Percentiles rank a stretch among this genome's conserved stretches.
These are phyloP conservation scores for Calypte anna DNA, from an alignment of 2,113 vertebrate species.

Conservation along the genomic window DNA sequence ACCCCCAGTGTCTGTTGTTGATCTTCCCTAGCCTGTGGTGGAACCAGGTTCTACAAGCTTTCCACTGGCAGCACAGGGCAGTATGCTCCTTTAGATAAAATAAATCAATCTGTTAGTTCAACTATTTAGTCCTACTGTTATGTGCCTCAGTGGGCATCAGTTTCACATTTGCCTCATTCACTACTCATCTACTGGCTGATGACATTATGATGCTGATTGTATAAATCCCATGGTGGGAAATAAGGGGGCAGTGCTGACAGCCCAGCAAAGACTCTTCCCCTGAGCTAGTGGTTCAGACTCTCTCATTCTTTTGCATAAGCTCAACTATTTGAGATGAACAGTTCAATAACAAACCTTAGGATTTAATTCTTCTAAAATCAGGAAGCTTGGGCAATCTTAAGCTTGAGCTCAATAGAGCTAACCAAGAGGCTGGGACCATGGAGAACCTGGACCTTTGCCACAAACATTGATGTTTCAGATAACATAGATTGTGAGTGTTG, in stretches of 20 bases:
- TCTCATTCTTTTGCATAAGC: background rate
- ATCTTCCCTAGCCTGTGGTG: background rate
- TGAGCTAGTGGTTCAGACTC: background rate
- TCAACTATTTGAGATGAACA: background rate
- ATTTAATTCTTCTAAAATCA: background rate
- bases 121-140: background rate
- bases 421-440: background rate
- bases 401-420: background rate
- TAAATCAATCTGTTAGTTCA: background rate
- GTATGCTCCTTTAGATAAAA: background rate
- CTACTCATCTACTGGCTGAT: background rate
- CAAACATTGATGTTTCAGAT: background rate
- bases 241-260: fast-evolving
- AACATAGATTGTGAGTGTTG: background rate
- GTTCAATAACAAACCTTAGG: background rate
- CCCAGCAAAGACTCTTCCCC: background rate
- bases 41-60: background rate
- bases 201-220: background rate
- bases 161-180: background rate
- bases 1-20: background rate
- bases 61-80: background rate
- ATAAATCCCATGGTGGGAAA: background rate
- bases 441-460: background rate
- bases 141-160: background rate
- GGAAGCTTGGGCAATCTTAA: background rate